phyloP scores from a whole-genome alignment of 2,797 vertebrate genomes.

The Parambassis ranga region DNA sequence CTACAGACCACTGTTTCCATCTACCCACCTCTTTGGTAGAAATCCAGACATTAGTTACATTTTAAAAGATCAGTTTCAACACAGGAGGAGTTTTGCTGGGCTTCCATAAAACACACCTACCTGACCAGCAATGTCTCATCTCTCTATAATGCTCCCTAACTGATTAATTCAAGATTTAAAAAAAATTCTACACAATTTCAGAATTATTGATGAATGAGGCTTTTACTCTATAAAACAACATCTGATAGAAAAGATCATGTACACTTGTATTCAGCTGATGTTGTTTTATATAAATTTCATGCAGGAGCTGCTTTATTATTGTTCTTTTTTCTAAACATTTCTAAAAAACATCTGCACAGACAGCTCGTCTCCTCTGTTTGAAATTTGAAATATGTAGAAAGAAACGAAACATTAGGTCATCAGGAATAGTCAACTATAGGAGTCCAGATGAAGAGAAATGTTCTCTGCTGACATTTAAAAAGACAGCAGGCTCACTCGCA shows the following conservation, averaged over 20 bases:
- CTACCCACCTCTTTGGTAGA: conserved; percentile 34
- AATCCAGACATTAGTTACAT: conserved; percentile 11
- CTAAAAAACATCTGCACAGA: too few relatives aligned
- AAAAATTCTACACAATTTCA: too few relatives aligned
- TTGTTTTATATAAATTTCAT: too few relatives aligned
- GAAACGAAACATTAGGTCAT: too few relatives aligned
- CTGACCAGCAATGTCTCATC: neutral
- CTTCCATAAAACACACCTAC: neutral
- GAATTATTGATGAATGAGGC: neutral
- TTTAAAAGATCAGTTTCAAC: conserved; percentile 22
- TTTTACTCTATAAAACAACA: neutral
- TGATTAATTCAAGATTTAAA: neutral
- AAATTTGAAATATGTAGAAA: neutral
- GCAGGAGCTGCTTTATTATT: too few relatives aligned
- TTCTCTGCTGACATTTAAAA: too few relatives aligned
- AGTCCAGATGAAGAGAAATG: too few relatives aligned
- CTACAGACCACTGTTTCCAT: conserved; percentile 7
- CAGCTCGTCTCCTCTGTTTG: neutral
- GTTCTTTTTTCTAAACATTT: too few relatives aligned
- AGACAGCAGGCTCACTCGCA: too few relatives aligned
- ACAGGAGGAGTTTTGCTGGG: neutral
- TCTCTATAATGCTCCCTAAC: neutral
- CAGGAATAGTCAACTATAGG: too few relatives aligned
- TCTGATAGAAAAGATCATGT: too few relatives aligned
- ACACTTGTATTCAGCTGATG: too few relatives aligned